These are phyloP conservation scores for Actinia tenebrosa DNA, from an alignment of 64 coral and sea anemone species.

Conservation along the genomic window DNA sequence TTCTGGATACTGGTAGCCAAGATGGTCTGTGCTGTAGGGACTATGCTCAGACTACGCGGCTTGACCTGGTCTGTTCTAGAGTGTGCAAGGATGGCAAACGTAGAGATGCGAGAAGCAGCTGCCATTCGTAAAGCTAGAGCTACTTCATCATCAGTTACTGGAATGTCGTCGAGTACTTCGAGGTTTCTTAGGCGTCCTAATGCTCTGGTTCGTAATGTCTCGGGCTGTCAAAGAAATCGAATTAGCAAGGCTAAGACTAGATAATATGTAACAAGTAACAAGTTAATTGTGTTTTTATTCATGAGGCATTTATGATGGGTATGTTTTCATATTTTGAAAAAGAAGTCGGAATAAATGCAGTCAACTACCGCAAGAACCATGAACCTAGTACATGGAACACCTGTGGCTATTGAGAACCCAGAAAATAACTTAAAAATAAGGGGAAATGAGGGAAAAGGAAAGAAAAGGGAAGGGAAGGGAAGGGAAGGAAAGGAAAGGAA, in stretches of 20 bases:
- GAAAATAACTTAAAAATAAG: too few relatives aligned
- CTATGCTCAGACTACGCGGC: conserved; percentile 71
- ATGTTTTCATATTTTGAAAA: too few relatives aligned
- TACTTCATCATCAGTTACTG: conserved; percentile 78
- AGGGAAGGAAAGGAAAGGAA: too few relatives aligned
- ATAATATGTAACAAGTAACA: too few relatives aligned
- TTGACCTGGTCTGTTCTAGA: conserved; percentile 77
- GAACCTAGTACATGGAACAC: too few relatives aligned
- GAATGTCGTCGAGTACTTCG: conserved; percentile 52
- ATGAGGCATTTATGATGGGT: too few relatives aligned
- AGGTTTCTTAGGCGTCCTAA: conserved; percentile 86
- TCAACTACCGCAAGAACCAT: too few relatives aligned
- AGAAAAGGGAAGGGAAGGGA: too few relatives aligned
- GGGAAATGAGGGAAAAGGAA: too few relatives aligned
- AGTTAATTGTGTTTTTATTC: too few relatives aligned
- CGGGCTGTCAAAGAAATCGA: conserved; percentile 34
- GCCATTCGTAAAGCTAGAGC: conserved; percentile 72
- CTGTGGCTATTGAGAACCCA: too few relatives aligned
- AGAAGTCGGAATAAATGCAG: too few relatives aligned
- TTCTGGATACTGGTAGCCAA: conserved; percentile 68
- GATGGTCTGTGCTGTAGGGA: conserved; percentile 63
- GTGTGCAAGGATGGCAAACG: conserved; percentile 89
- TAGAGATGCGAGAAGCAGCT: conserved; percentile 88
- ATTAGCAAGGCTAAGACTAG: neutral
- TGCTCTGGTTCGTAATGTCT: conserved; percentile 70